Evolutionary conservation across 2,888 invertebrate genomes (phyloP).

Genomic region (Orchestes rusci): DNA sequence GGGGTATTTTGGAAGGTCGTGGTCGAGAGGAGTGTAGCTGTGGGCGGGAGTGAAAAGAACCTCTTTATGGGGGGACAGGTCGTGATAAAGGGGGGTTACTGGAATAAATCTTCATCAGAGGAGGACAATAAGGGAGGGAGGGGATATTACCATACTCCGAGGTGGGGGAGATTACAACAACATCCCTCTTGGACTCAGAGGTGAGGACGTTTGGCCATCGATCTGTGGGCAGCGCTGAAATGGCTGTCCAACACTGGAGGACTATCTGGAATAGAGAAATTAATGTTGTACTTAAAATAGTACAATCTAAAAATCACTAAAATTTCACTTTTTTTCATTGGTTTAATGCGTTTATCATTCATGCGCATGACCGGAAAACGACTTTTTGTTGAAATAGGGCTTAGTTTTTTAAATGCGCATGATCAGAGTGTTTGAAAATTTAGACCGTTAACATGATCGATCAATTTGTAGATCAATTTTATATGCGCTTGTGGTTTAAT

Average conservation of each 20-base stretch:
- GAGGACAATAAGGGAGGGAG: no score
- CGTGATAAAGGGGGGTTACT: background rate
- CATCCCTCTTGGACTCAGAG: background rate
- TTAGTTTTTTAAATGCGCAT: no score
- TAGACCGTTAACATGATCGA: no score
- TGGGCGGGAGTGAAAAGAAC: background rate
- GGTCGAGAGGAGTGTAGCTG: background rate
- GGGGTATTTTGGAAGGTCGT: background rate
- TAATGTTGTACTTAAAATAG: background rate
- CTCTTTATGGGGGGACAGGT: conserved; percentile 3
- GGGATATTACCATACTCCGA: conserved; percentile 16
- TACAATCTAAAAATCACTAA: no score
- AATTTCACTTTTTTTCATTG: background rate
- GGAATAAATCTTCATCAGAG: no score
- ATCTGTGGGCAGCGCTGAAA: conserved; percentile 4
- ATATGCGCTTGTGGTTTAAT: no score
- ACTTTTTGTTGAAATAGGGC: no score
- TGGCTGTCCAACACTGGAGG: background rate
- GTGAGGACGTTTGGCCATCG: conserved; percentile 7
- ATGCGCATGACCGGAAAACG: no score
- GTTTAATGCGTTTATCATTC: background rate
- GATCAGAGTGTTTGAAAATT: no score
- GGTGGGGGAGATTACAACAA: conserved; percentile 9
- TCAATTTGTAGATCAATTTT: no score
- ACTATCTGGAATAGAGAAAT: background rate